Evolutionary conservation across 2,797 vertebrate genomes (phyloP).

Genomic region (Spinibarbus caldwelli): DNA sequence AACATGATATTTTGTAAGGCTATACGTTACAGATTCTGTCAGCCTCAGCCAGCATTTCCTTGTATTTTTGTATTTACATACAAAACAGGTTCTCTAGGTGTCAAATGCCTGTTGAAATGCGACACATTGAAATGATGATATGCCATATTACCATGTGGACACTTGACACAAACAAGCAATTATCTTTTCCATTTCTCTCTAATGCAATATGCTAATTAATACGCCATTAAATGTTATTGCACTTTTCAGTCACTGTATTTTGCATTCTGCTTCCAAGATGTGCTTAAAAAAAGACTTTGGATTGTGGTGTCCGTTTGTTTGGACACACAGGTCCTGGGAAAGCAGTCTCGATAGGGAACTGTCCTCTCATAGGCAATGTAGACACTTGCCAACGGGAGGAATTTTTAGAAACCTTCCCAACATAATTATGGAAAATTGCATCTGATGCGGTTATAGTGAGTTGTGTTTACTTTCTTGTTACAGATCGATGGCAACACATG

Average conservation of each 20-base stretch:
- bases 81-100: neutral
- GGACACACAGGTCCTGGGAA: slow-evolving; percentile 12
- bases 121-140: neutral
- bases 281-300: slow-evolving; percentile 13
- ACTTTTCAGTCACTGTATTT: neutral
- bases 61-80: neutral
- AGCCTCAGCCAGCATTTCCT: neutral
- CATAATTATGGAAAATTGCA: slow-evolving; percentile 5
- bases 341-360: neutral
- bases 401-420: slow-evolving; percentile 23
- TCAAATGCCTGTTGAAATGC: neutral
- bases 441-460: neutral
- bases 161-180: slow-evolving; percentile 35
- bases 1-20: neutral
- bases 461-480: neutral
- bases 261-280: neutral
- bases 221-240: slow-evolving; percentile 2
- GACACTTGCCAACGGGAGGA: neutral
- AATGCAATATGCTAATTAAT: slow-evolving; percentile 19
- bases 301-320: neutral
- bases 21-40: neutral
- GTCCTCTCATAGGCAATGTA: neutral
- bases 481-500: neutral
- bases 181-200: neutral
- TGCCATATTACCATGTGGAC: neutral